These are phyloP conservation scores for Camptogramma bilineatum DNA, from an alignment of 2,888 invertebrate genomes.

Conservation along the genomic window DNA sequence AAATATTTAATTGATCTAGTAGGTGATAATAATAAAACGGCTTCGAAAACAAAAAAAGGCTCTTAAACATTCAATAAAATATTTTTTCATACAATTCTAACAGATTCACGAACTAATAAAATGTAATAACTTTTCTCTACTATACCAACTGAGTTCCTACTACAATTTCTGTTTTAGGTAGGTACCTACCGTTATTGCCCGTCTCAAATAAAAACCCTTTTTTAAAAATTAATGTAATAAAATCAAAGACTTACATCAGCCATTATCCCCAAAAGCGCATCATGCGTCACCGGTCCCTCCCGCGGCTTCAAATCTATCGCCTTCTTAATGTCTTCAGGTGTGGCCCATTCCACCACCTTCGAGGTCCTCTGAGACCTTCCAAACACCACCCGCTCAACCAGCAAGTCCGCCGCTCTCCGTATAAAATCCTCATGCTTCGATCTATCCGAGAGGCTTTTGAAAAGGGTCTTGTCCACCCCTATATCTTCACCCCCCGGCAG, in stretches of 20 bases:
- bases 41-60: too few relatives aligned
- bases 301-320: conserved; percentile 88
- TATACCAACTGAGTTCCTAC: too few relatives aligned
- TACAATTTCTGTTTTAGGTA: too few relatives aligned
- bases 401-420: conserved; percentile 88
- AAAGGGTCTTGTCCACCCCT: conserved; percentile 63
- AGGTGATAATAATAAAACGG: too few relatives aligned
- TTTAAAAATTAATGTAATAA: neutral
- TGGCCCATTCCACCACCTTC: conserved; percentile 93
- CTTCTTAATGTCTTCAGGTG: conserved; percentile 89
- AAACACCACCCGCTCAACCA: conserved; percentile 91
- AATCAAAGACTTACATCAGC: conserved; percentile 86
- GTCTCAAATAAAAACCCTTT: too few relatives aligned
- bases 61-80: too few relatives aligned
- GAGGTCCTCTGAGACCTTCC: conserved; percentile 89
- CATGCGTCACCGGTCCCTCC: conserved; percentile 86
- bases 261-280: conserved; percentile 88
- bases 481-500: conserved; percentile 65
- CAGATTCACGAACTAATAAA: too few relatives aligned
- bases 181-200: too few relatives aligned
- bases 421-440: conserved; percentile 90
- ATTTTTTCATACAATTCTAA: too few relatives aligned
- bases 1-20: too few relatives aligned
- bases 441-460: conserved; percentile 87
- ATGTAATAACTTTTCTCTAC: too few relatives aligned